phyloP scores from a whole-genome alignment of 2,113 vertebrate genomes.

The Sciurus niger region DNA sequence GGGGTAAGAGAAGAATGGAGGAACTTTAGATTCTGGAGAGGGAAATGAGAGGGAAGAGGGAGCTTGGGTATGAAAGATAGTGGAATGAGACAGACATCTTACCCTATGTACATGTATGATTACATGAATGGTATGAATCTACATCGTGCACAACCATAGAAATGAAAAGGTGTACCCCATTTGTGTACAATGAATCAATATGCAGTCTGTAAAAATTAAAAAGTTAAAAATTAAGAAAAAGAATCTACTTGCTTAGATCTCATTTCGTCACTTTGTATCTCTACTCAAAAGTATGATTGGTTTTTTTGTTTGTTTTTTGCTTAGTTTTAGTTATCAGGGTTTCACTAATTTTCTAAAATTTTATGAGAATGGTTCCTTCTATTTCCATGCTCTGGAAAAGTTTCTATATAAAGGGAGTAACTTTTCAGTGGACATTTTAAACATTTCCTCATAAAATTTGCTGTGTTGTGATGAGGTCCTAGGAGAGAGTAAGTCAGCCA shows the following conservation, averaged over 20 bases:
- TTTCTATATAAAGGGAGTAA: neutral
- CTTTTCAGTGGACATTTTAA: neutral
- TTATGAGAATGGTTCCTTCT: neutral
- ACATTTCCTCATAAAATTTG: neutral
- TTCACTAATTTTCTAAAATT: conserved; percentile 6
- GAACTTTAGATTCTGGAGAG: too few relatives aligned
- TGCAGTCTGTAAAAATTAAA: too few relatives aligned
- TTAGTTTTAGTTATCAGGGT: neutral
- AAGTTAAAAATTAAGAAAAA: too few relatives aligned
- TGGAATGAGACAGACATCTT: too few relatives aligned
- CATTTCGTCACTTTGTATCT: neutral
- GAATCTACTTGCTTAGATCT: neutral
- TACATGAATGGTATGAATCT: too few relatives aligned
- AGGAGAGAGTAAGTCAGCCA: neutral
- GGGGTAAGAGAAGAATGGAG: too few relatives aligned
- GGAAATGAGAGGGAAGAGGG: too few relatives aligned
- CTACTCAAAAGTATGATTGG: neutral
- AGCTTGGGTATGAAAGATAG: too few relatives aligned
- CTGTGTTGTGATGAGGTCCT: neutral
- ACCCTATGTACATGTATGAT: too few relatives aligned
- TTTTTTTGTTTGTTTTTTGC: neutral
- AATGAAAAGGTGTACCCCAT: too few relatives aligned
- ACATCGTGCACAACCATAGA: too few relatives aligned
- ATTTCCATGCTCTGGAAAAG: neutral
- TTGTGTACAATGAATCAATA: too few relatives aligned